Percentiles rank a stretch among this genome's conserved stretches.
Conservation (phyloP, 2,797 vertebrate species). For the Orientallactaga sibirica region DNA sequence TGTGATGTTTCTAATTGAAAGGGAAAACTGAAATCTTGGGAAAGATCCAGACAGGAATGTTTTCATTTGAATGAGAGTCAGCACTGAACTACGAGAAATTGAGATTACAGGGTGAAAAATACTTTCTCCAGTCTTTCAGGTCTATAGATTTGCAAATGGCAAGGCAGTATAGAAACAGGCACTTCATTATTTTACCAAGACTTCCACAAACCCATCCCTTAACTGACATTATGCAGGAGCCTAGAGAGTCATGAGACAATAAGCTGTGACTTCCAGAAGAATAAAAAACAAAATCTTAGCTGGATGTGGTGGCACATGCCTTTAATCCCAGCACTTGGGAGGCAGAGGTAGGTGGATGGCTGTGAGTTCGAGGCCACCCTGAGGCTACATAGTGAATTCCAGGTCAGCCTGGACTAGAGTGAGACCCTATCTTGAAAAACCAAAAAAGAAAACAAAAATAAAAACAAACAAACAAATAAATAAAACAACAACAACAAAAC, state of each 20-base stretch:
- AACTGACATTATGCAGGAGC: not conserved
- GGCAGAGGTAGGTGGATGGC: too few relatives aligned
- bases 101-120: not conserved
- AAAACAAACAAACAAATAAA: too few relatives aligned
- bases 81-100: not conserved
- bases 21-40: not conserved
- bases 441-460: too few relatives aligned
- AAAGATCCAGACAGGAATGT: not conserved
- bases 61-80: not conserved
- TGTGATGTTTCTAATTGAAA: conserved; percentile 39
- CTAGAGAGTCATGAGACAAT: not conserved
- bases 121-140: not conserved
- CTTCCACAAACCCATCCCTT: not conserved
- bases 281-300: not conserved
- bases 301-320: too few relatives aligned
- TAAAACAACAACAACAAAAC: too few relatives aligned
- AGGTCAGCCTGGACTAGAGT: too few relatives aligned
- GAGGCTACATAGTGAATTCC: too few relatives aligned
- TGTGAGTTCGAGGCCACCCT: too few relatives aligned
- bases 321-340: too few relatives aligned
- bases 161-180: not conserved
- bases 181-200: not conserved
- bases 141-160: not conserved
- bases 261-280: conserved; percentile 29
- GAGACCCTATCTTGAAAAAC: too few relatives aligned